Percentiles rank a stretch among this genome's conserved stretches.
Evolutionary conservation across 2,888 invertebrate genomes (phyloP).

Genomic region (Diploptera punctata): DNA sequence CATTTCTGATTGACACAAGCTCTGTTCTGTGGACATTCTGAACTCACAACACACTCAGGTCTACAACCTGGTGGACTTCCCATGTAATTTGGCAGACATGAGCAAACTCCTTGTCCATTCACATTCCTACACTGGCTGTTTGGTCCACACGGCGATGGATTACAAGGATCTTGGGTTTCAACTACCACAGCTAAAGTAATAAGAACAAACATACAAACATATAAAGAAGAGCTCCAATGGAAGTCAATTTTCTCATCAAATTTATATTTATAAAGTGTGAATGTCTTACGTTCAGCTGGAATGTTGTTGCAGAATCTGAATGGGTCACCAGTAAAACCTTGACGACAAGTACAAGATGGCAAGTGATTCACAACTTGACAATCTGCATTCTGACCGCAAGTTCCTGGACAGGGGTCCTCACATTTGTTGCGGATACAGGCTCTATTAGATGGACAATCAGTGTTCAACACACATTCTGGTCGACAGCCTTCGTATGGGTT

Average conservation of each 20-base stretch:
- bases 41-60: slow-evolving; percentile 60
- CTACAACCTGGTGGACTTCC: slow-evolving; percentile 61
- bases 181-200: slow-evolving; percentile 55
- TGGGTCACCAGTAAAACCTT: slow-evolving; percentile 78
- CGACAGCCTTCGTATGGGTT: slow-evolving; percentile 61
- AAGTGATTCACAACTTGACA: slow-evolving; percentile 45
- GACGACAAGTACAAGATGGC: slow-evolving; percentile 65
- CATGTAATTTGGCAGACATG: slow-evolving; percentile 57
- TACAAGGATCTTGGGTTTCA: slow-evolving; percentile 79
- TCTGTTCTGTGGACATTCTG: slow-evolving; percentile 59
- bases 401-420: slow-evolving; percentile 50
- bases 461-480: slow-evolving; percentile 60
- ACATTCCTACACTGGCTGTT: slow-evolving; percentile 59
- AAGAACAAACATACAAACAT: too few species aligned
- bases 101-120: slow-evolving; percentile 59
- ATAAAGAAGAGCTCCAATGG: too few species aligned
- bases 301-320: slow-evolving; percentile 66
- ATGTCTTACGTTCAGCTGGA: too few species aligned
- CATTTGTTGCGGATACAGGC: slow-evolving; percentile 50
- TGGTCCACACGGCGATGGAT: slow-evolving; percentile 61
- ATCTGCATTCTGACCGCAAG: slow-evolving; percentile 45
- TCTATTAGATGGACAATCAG: slow-evolving; percentile 49
- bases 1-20: slow-evolving; percentile 63
- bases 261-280: too few species aligned
- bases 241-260: too few species aligned